Conservation (phyloP, 2,888 invertebrate species). For the Lagria hirta region DNA sequence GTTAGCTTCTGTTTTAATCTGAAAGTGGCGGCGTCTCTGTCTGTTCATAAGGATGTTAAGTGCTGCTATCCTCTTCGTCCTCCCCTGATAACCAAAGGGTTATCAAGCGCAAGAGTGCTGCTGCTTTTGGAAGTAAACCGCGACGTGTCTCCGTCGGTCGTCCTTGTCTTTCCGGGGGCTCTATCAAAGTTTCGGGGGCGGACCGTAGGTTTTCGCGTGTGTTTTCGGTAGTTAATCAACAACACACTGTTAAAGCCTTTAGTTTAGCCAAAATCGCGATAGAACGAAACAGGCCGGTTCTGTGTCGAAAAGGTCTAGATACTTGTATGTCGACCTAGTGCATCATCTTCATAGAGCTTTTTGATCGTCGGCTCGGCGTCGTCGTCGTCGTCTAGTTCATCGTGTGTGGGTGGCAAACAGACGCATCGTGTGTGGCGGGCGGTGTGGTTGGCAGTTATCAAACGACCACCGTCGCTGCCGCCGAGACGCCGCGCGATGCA, state of each 20-base stretch:
- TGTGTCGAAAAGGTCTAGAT: too few relatives aligned
- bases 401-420: slow-evolving; percentile 17
- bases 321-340: too few relatives aligned
- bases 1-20: slow-evolving; percentile 55
- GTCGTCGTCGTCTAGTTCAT: not conserved
- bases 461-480: slow-evolving; percentile 31
- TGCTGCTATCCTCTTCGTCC: too few relatives aligned
- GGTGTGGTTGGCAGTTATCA: slow-evolving; percentile 35
- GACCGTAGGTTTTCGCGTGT: slow-evolving; percentile 38
- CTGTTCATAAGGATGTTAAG: too few relatives aligned
- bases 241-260: slow-evolving; percentile 58
- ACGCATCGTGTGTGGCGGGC: slow-evolving; percentile 29
- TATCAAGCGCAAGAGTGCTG: slow-evolving; percentile 54
- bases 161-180: slow-evolving; percentile 29
- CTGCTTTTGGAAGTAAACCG: slow-evolving; percentile 45
- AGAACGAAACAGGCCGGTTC: slow-evolving; percentile 49
- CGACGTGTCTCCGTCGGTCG: slow-evolving; percentile 44
- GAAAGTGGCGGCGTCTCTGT: slow-evolving; percentile 41
- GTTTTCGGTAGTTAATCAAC: slow-evolving; percentile 46
- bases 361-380: slow-evolving; percentile 5
- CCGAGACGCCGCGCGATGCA: slow-evolving; percentile 40
- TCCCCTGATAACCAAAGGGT: slow-evolving; percentile 56
- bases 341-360: too few relatives aligned
- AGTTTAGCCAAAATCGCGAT: slow-evolving; percentile 60
- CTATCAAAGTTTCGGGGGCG: slow-evolving; percentile 24